Percentiles rank a stretch among this genome's conserved stretches.
Conservation (phyloP, 1,140 invertebrate genomes). For the Archegozetes longisetosus region DNA sequence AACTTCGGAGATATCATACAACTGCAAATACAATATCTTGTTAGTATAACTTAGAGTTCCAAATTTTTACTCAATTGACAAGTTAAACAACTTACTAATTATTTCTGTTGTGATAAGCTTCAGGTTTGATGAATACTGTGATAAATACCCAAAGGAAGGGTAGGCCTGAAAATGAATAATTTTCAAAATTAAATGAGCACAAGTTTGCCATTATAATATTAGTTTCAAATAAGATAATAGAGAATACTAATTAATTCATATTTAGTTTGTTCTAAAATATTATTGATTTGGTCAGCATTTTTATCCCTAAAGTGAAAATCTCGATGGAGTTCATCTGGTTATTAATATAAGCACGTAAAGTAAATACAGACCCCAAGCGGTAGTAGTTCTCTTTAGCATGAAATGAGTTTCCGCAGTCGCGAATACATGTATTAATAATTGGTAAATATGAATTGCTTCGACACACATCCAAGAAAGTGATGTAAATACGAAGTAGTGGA, state of each 20-base stretch:
- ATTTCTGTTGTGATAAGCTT: not conserved
- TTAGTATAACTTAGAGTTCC: too few relatives aligned
- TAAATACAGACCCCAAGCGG: conserved; percentile 36
- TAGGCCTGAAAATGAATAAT: too few relatives aligned
- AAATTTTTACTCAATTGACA: too few relatives aligned
- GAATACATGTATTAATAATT: conserved; percentile 38
- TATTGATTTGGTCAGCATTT: too few relatives aligned
- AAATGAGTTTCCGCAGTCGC: conserved; percentile 34
- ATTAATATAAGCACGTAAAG: not conserved
- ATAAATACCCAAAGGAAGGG: not conserved
- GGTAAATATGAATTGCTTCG: conserved; percentile 39
- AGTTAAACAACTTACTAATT: not conserved
- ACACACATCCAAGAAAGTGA: conserved; percentile 39
- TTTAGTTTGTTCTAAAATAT: too few relatives aligned
- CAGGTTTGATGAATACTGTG: not conserved
- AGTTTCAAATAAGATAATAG: too few relatives aligned
- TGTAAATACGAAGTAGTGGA: conserved; percentile 35
- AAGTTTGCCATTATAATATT: too few relatives aligned
- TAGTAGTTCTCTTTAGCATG: conserved; percentile 34
- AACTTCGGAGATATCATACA: conserved; percentile 30
- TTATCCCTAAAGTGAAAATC: too few relatives aligned
- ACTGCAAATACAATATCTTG: too few relatives aligned
- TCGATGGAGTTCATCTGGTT: too few relatives aligned
- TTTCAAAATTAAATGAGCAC: too few relatives aligned
- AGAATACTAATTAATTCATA: too few relatives aligned